Percentiles rank a stretch among this genome's conserved stretches.
Conservation (phyloP, 2,113 vertebrate genomes). For the Epinephelus fuscoguttatus region DNA sequence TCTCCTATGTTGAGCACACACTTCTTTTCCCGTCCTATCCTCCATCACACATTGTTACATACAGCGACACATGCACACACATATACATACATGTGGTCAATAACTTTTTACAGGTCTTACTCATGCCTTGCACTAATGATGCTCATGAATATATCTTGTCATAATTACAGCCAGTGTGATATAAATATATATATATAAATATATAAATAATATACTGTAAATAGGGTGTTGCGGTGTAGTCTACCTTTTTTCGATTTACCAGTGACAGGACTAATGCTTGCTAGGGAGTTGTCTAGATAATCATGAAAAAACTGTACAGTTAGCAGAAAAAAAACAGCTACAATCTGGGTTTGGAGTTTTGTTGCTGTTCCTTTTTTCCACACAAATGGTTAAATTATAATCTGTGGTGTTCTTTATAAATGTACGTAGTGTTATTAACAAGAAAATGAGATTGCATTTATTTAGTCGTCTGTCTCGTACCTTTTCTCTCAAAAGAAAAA, state of each 20-base stretch:
- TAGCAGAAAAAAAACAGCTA: constrained; percentile 86
- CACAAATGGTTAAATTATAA: constrained; percentile 91
- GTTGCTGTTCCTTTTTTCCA: constrained; percentile 87
- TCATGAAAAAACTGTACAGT: constrained; percentile 94
- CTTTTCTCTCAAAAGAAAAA: constrained; percentile 64
- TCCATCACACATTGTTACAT: constrained; percentile 32
- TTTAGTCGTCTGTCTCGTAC: constrained; percentile 80
- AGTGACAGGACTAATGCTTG: constrained; percentile 94
- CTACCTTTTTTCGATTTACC: constrained; percentile 90
- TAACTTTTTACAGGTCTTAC: constrained; percentile 79
- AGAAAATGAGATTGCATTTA: constrained; percentile 79
- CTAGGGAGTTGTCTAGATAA: constrained; percentile 91
- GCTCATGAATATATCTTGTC: constrained; percentile 84
- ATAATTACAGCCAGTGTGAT: constrained; percentile 85
- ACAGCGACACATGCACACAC: background rate
- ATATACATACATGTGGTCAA: constrained; percentile 47
- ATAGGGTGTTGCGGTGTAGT: constrained; percentile 97
- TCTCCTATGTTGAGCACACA: constrained; percentile 28
- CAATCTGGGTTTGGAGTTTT: constrained; percentile 85
- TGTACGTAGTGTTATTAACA: constrained; percentile 89
- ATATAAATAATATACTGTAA: constrained; percentile 95
- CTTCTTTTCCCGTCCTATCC: background rate
- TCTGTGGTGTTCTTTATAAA: constrained; percentile 92
- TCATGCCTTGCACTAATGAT: constrained; percentile 88
- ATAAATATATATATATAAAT: constrained; percentile 83